Percentiles rank a stretch among this genome's conserved stretches.
Evolutionary conservation across 1,140 invertebrate species (phyloP).

Genomic region (Antheraea mylitta): DNA sequence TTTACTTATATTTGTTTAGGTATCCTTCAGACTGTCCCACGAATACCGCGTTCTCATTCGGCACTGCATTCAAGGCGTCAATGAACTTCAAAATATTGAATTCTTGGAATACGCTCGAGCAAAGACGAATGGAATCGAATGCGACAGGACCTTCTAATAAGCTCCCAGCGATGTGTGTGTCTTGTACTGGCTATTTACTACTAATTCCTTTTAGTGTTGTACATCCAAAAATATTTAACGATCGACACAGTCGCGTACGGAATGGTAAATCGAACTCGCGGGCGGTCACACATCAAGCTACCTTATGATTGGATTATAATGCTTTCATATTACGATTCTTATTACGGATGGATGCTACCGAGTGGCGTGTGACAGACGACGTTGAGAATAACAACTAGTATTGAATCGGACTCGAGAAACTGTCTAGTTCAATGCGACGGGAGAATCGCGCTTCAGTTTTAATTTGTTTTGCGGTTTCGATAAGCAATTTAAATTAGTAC

Average conservation of each 20-base stretch:
- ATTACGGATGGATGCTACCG: conserved; percentile 57
- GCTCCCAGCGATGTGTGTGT: conserved; percentile 38
- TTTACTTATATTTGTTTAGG: neutral
- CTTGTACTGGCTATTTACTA: conserved; percentile 36
- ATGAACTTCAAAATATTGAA: conserved; percentile 22
- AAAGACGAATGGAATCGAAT: conserved; percentile 28
- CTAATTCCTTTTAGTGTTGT: conserved; percentile 52
- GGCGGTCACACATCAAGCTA: conserved; percentile 62
- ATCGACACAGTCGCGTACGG: conserved; percentile 43
- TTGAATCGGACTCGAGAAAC: conserved; percentile 36
- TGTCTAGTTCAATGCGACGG: conserved; percentile 15
- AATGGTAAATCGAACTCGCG: conserved; percentile 61
- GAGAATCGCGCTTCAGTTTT: neutral
- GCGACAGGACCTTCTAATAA: conserved; percentile 15
- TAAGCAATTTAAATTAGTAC: neutral
- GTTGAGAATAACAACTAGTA: conserved; percentile 66
- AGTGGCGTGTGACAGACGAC: conserved; percentile 53
- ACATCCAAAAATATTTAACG: conserved; percentile 67
- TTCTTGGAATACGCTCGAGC: conserved; percentile 17
- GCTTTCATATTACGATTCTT: conserved; percentile 73
- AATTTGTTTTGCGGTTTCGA: neutral
- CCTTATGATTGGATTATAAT: conserved; percentile 74
- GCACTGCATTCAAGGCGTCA: conserved; percentile 21
- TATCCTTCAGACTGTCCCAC: neutral
- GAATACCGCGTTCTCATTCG: conserved; percentile 4